Percentiles rank a stretch among this genome's conserved stretches.
phyloP scores from a whole-genome alignment of 2,113 vertebrate species.

The Mesitornis unicolor region DNA sequence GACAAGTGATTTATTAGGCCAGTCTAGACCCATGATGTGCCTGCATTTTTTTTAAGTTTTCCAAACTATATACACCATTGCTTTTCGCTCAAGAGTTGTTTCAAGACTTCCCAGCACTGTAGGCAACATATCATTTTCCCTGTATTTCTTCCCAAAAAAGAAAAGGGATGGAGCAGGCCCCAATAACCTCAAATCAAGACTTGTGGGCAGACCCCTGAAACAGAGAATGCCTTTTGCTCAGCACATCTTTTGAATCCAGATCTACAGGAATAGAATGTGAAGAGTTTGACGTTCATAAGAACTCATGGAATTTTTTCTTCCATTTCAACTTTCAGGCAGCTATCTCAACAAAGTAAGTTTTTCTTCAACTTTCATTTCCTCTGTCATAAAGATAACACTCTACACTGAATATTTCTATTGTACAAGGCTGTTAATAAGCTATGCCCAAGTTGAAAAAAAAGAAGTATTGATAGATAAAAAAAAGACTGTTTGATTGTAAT shows the following conservation, averaged over 20 bases:
- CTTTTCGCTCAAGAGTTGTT: neutral
- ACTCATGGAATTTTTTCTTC: neutral
- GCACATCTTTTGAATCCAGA: no score
- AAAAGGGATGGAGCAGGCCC: neutral
- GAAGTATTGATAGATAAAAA: neutral
- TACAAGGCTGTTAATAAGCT: neutral
- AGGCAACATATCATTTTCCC: neutral
- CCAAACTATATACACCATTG: neutral
- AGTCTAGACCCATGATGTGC: slow-evolving; percentile 61
- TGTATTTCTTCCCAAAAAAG: neutral
- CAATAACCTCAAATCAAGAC: neutral
- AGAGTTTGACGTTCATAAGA: neutral
- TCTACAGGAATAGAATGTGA: neutral
- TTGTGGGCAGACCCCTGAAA: neutral
- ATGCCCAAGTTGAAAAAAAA: neutral
- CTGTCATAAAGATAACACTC: neutral
- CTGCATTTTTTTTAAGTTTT: slow-evolving; percentile 14
- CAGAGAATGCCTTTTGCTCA: neutral
- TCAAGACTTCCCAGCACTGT: neutral
- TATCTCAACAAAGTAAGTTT: neutral
- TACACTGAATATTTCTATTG: neutral
- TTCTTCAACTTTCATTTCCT: neutral
- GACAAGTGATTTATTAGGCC: slow-evolving; percentile 71
- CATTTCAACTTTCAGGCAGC: neutral
- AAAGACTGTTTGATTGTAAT: neutral